Base-by-base conservation (phyloP, 1,140 invertebrate species). In the Dendrolimus kikuchii region DNA sequence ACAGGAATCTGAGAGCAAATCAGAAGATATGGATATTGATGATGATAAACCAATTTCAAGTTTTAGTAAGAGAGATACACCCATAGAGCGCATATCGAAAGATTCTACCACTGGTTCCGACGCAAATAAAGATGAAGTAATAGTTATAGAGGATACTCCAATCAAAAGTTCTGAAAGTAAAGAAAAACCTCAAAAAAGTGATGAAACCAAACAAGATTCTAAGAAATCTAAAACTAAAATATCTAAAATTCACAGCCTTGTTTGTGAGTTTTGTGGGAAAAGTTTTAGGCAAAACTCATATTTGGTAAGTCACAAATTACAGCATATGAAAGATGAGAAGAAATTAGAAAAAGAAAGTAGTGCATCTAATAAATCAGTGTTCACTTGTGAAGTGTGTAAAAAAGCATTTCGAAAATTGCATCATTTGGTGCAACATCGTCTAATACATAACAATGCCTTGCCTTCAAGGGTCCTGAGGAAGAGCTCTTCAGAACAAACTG, bases 331-430 rank as follows among this genome's bases (percentile, higher is more conserved):
- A 53, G 68, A 72, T 9, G 5, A 50, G 4, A 80, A 76, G 52
- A 77, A 73, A 56, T 5, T 41, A 7, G 69, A 74, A 47, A 67
- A 62, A 43, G 60, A 71, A n/a, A 42, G 52, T 36, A 50, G 51
- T 7, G 36, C 53, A 39, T 44, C 52, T 23, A 57, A 57, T 10
- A 81, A 77, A 59, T 72, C 74, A 5, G 74, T 83, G 5, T 82
- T 86, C 47, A 84, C 75, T 61, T 88, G 87, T 57, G 87, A 88
- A 58, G 64, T 83, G 52, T 88, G 87, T 54, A 81, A 83, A 49
- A 88, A 88, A 63, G 76, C 81, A 50, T 88, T 88, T 41, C 70
- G 87, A 48, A 86, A 87, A 70, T 64, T 86, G 5, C 84, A 87
- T 57, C 86, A 88, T 72, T 73, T 88, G 47, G 87, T 85, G 9